Conservation (phyloP, 2,797 vertebrate genomes). For the Thamnophis elegans region DNA sequence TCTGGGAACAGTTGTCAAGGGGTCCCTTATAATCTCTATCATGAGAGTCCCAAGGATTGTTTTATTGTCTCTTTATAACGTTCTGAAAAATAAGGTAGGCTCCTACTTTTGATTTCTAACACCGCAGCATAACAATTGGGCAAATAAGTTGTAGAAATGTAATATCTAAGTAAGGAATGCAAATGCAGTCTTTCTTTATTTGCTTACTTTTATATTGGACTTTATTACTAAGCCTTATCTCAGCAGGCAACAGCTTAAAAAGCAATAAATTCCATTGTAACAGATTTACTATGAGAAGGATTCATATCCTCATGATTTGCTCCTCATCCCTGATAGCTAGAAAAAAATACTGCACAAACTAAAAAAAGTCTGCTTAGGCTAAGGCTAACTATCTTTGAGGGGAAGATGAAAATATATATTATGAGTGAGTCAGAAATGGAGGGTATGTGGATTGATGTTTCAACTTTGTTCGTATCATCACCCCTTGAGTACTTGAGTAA, state of each 20-base stretch:
- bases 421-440: background rate
- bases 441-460: background rate
- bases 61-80: constrained; percentile 57
- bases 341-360: background rate
- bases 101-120: constrained; percentile 20
- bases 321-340: background rate
- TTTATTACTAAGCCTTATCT: background rate
- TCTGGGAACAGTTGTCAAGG: constrained; percentile 76
- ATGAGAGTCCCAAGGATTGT: constrained; percentile 71
- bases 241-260: background rate
- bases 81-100: constrained; percentile 71
- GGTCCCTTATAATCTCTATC: constrained; percentile 71
- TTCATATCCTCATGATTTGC: background rate
- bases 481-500: background rate
- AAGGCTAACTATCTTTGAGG: background rate
- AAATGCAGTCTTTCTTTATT: background rate
- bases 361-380: background rate
- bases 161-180: background rate
- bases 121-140: background rate
- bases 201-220: background rate
- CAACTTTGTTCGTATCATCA: background rate
- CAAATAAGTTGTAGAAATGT: background rate
- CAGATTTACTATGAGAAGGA: background rate
- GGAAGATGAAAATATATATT: background rate
- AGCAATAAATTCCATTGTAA: background rate